Evolutionary conservation across 2,888 invertebrate species (phyloP).

Genomic region (Cremastinae sp.): DNA sequence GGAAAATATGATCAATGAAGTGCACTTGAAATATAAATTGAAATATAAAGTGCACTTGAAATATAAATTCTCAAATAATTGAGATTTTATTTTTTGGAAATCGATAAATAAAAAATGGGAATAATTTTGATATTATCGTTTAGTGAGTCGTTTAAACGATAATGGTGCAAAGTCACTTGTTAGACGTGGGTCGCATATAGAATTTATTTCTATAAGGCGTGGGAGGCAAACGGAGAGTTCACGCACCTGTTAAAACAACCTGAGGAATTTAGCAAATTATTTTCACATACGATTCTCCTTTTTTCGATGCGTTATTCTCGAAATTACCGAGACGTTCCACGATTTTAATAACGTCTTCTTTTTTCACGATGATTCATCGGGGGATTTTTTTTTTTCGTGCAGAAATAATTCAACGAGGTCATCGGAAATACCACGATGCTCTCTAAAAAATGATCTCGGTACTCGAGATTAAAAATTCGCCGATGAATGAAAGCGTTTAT

Average conservation of each 20-base stretch:
- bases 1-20: no score
- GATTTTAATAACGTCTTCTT: not conserved
- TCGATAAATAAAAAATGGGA: no score
- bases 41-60: no score
- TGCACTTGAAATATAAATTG: no score
- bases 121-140: no score
- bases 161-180: slow-evolving; percentile 32
- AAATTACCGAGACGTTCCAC: slow-evolving; percentile 5
- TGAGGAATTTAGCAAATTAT: slow-evolving; percentile 55
- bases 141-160: no score
- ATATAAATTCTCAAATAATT: no score
- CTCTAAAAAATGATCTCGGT: slow-evolving; percentile 37
- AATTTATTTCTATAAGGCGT: slow-evolving; percentile 39
- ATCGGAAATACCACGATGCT: slow-evolving; percentile 4
- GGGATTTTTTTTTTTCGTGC: not conserved
- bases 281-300: slow-evolving; percentile 7
- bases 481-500: slow-evolving; percentile 51
- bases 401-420: slow-evolving; percentile 11
- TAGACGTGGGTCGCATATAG: slow-evolving; percentile 55
- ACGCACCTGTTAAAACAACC: slow-evolving; percentile 64
- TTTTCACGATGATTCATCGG: not conserved
- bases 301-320: slow-evolving; percentile 8
- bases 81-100: no score
- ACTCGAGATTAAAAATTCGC: slow-evolving; percentile 9
- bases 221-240: slow-evolving; percentile 57